phyloP scores from a whole-genome alignment of 2,797 vertebrate species.

The Muscicapa striata region DNA sequence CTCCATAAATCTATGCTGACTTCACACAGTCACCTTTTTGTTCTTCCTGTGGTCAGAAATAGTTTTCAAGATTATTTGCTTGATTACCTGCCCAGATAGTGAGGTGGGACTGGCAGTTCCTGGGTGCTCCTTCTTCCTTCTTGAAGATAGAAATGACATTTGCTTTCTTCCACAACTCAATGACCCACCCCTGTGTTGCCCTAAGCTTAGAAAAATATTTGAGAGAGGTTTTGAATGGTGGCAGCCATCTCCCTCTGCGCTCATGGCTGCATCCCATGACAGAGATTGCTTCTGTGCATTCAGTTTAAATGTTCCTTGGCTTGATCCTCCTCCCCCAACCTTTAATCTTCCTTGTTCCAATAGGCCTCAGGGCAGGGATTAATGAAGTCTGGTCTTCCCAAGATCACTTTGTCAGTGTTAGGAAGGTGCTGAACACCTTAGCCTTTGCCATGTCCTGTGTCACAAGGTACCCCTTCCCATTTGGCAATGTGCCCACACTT shows the following conservation, averaged over 20 bases:
- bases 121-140: neutral
- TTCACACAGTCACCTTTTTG: neutral
- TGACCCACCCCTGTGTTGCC: neutral
- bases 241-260: neutral
- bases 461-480: neutral
- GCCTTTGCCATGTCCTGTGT: neutral
- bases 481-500: accelerated
- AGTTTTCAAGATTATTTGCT: neutral
- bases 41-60: neutral
- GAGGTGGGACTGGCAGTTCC: neutral
- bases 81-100: neutral
- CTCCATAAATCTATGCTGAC: neutral
- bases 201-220: neutral
- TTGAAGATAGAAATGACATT: neutral
- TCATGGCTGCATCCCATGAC: neutral
- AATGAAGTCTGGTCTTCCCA: neutral
- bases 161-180: neutral
- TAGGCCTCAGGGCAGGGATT: neutral
- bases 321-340: neutral
- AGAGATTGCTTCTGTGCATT: neutral
- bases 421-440: neutral
- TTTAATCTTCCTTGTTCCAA: neutral
- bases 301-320: neutral
- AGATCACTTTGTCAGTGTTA: neutral
- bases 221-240: neutral